phyloP scores from a whole-genome alignment of 2,888 invertebrate genomes.

The Dyspetes luteomarginatus region DNA sequence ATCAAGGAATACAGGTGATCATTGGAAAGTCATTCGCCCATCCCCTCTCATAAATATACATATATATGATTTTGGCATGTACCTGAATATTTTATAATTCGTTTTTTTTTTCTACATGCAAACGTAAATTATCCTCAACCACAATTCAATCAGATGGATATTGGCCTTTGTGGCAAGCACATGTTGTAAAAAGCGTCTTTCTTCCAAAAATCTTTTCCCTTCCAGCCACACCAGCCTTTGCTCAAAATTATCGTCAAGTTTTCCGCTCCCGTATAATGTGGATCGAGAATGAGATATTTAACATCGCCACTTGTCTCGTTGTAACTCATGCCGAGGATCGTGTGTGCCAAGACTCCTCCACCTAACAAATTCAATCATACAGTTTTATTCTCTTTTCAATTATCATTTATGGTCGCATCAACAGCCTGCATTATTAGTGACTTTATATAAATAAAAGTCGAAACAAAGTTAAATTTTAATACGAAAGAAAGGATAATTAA shows the following conservation, averaged over 20 bases:
- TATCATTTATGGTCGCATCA: too few species aligned
- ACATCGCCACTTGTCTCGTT: constrained; percentile 91
- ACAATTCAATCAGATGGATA: constrained; percentile 42
- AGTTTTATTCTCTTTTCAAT: too few species aligned
- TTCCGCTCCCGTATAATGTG: constrained; percentile 97
- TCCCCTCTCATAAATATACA: constrained; percentile 36
- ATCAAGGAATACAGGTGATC: constrained; percentile 40
- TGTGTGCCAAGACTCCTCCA: constrained; percentile 98
- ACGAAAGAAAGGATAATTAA: too few species aligned
- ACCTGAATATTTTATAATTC: constrained; percentile 51
- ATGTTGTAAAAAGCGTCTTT: constrained; percentile 97
- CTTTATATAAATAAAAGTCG: neutral
- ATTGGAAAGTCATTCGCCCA: constrained; percentile 34
- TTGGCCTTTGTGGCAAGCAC: constrained; percentile 93
- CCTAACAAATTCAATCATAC: constrained; percentile 84
- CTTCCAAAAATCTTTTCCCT: constrained; percentile 96
- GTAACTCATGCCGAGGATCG: constrained; percentile 97
- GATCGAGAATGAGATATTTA: constrained; percentile 98
- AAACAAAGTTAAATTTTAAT: constrained; percentile 3
- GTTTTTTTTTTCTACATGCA: neutral
- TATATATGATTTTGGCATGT: constrained; percentile 21
- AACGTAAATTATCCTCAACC: constrained; percentile 19
- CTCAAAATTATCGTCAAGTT: constrained; percentile 89
- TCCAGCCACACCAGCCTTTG: constrained; percentile 99
- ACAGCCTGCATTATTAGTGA: too few species aligned